A percentile compares a stretch with the other conserved stretches of the same genome.
Conservation (phyloP, 2,113 vertebrate species). For the Amblyornis subalaris region DNA sequence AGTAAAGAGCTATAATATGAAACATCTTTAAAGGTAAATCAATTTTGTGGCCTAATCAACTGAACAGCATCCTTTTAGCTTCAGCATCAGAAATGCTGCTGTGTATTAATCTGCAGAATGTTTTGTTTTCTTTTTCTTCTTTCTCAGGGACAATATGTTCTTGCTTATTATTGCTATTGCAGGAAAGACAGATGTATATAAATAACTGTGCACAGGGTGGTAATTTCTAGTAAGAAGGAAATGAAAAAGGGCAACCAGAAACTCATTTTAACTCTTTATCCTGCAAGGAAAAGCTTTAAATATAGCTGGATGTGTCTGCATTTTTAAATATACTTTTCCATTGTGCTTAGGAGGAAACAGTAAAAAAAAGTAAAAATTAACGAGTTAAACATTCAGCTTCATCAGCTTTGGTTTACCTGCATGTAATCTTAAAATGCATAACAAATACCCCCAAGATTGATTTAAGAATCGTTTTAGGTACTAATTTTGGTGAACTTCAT, state of each 20-base stretch:
- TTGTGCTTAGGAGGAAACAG: not conserved
- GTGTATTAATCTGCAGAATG: not conserved
- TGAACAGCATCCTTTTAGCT: not conserved
- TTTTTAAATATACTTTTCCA: not conserved
- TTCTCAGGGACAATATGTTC: not conserved
- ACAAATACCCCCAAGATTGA: not conserved
- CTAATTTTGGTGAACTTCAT: not conserved
- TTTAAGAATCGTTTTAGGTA: not conserved
- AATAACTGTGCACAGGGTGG: not conserved
- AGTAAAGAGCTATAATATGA: constrained; percentile 1
- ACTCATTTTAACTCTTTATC: not conserved
- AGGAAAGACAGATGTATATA: not conserved
- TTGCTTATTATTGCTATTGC: not conserved
- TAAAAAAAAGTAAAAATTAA: not conserved
- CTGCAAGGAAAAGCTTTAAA: not conserved
- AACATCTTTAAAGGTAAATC: constrained; percentile 44
- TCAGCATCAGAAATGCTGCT: not conserved
- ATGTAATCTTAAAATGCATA: not conserved
- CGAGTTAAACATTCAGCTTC: not conserved
- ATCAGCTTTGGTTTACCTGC: not conserved
- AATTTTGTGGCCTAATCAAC: constrained; percentile 43
- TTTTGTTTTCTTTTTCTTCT: not conserved
- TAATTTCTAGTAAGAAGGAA: not conserved
- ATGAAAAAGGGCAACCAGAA: not conserved
- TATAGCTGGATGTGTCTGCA: not conserved